Base-by-base conservation (phyloP, 2,797 vertebrate species). In the Acestrorhynchus altus region DNA sequence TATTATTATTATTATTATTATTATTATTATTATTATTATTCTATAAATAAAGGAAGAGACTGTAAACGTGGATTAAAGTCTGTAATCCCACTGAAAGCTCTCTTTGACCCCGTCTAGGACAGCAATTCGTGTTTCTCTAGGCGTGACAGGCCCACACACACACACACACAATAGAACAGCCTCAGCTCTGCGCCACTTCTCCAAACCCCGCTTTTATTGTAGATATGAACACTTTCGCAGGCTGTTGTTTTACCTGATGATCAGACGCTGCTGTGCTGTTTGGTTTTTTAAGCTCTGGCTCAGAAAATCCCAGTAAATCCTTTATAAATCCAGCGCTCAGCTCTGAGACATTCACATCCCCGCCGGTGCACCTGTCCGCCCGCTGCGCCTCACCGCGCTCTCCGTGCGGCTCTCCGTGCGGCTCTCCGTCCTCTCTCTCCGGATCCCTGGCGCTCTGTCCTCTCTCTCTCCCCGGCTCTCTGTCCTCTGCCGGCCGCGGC, bases 301-400 rank as follows among this genome's bases (percentile, higher is more conserved):
- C n/a, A n/a, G 79, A 54, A 44, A 69, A 74, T 39, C 74, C 0
- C 28, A 70, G 40, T 70, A 80, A 85, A 85, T 85, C 82, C 82
- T 52, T 39, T 26, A 24, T 59, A 85, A 78, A 82, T 83, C 84
- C 82, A 57, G 40, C 42, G 59, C 22, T 11, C 39, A 82, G 77
- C 61, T 80, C 70, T 74, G 44, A 69, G 26, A 10, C 49, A 42
- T 44, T 15, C 39, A 63, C 57, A 75, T 78, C 74, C 77, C 81
- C 70, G 59, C 54, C 44, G 39, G 10, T 56, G 35, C 59, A 1
- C 63, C 61, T 69, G 26, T 24, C 64, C 49, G 9, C 54, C 35
- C 20, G 68, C 42, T 42, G 40, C 39, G 28, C 40, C 12, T 46
- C 65, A 67, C 6, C 20, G 22, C 13, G 3, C 44, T 49, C 24